These are phyloP conservation scores for Caenorhabditis panamensis DNA, from an alignment of 2,888 invertebrate species.

Conservation along the genomic window DNA sequence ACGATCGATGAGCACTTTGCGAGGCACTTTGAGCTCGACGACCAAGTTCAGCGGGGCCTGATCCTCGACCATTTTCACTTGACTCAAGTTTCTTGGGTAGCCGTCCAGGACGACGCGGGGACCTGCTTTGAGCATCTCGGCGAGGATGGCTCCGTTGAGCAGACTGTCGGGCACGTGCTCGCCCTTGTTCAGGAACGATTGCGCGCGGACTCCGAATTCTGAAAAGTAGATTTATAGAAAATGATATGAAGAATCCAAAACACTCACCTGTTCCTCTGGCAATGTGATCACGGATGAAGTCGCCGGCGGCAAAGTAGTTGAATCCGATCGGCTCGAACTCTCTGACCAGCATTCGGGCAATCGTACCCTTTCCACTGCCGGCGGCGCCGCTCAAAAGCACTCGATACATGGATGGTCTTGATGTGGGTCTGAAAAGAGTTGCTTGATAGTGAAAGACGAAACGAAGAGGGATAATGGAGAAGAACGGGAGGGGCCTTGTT, in stretches of 20 bases:
- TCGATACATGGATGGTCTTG: constrained; percentile 53
- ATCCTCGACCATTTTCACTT: constrained; percentile 69
- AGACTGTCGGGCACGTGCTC: constrained; percentile 69
- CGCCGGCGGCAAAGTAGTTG: constrained; percentile 69
- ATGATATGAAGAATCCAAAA: not conserved
- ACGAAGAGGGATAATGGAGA: not conserved
- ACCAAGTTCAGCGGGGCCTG: constrained; percentile 65
- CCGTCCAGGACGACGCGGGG: constrained; percentile 65
- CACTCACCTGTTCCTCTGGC: constrained; percentile 64
- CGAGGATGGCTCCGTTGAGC: constrained; percentile 63
- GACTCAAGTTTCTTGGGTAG: constrained; percentile 68
- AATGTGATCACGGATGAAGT: constrained; percentile 69
- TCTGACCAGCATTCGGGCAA: constrained; percentile 65
- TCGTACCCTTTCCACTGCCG: constrained; percentile 69
- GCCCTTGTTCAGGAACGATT: constrained; percentile 69
- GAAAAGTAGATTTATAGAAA: constrained; percentile 20
- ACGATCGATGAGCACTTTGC: constrained; percentile 68
- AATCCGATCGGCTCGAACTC: constrained; percentile 67
- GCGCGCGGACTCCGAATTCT: constrained; percentile 68
- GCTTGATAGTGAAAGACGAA: not conserved
- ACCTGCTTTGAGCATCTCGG: constrained; percentile 63
- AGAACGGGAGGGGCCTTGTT: not conserved
- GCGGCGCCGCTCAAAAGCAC: constrained; percentile 68
- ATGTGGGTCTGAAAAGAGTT: constrained; percentile 15
- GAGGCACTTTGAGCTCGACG: constrained; percentile 66